Evolutionary conservation across 2,113 vertebrate species (phyloP), one percentile per base, ranked within the genome.

Genomic region (Salvelinus sp.): DNA sequence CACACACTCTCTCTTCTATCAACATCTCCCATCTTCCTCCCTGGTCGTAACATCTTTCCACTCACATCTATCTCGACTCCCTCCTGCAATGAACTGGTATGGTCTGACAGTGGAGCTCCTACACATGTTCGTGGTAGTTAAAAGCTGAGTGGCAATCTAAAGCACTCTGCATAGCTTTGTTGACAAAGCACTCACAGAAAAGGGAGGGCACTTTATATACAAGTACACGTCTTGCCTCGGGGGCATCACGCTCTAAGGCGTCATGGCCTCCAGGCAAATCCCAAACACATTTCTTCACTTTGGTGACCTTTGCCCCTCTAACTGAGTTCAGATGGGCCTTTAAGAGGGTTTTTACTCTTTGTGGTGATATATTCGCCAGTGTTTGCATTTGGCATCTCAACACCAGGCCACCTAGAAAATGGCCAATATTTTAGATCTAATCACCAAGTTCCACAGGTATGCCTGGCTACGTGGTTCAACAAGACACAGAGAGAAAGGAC

Each of bases 301-400:
- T 69, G 7, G 44, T 27, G n/a, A 18, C 20, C 68, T 38, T 69
- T 16, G 44, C 20, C 27, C 68, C 44, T 69, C 2, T 69, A 18
- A 69, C 33, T 48, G 38, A 68, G 16, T 68, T 68, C 66, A 68
- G 25, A 68, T 68, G 66, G 28, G 66, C 33, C 10, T 48, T 50
- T 69, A 22, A 5, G 44, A 47, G 68, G 1, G 2, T 9, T 69
- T 48, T 69, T 47, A 47, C 68, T 48, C 44, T 48, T 69, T 33
- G 6, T 23, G 9, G 68, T 4, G 68, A 69, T n/a, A 48, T 48
- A 44, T 48, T 50, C 13, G 33, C 38, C 38, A 20, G 3, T 7
- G 20, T 48, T 48, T 20, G 44, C 33, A 48, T 33, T 23, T 23
- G 68, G 44, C 33, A n/a, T 69, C 30, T 20, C 13, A 69, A 22